Base-by-base conservation (phyloP, 2,797 vertebrate genomes). In the Propithecus perrieri region DNA sequence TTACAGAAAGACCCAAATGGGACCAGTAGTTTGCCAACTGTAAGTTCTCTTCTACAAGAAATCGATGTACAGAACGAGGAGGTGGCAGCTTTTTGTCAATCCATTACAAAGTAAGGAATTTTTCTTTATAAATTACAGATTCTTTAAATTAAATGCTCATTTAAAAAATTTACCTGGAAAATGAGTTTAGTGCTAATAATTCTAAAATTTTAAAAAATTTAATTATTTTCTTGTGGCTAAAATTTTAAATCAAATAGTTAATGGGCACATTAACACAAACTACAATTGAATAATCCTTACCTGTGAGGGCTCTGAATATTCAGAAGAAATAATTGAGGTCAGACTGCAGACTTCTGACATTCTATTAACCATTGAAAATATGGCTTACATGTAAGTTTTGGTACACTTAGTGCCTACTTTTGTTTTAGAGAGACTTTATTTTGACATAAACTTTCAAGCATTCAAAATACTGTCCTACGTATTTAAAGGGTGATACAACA, bases 81-180 rank as follows among this genome's bases (percentile, higher is more conserved):
- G 95, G 99, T 99, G 93, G 98, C 99, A 96, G 99, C 99, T 97
- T 99, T 99, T 99, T 99, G 99, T 99, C 98, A 99, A 98, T 99
- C 99, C 95, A 97, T 99, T 97, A 98, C 98, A 17, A 98, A 98
- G 99, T 99, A 99, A 99, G 99, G 79, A 97, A 96, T 35, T 96
- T 93, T 94, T 92, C 57, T 92, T 97, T 95, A 85, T 95, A 80
- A 95, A 79, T 85, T 85, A 63, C 15, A 72, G 14, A 48, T 75
- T 93, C 59, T 93, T 91, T 95, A 89, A 96, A 46, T 95, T 95
- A 89, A 96, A 46, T 95, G n/a, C 28, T 90, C 35, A 26, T 57
- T 91, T 69, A 30, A 93, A 84, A 84, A 63, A 28, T 86, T 57
- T 84, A 55, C 53, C 89, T 75, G 35, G 35, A 75, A 94, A 96